A percentile compares a stretch with the other conserved stretches of the same genome.
These are phyloP conservation scores for Trididemnum nubilum DNA, from an alignment of 23 tunicate species.

Conservation along the genomic window DNA sequence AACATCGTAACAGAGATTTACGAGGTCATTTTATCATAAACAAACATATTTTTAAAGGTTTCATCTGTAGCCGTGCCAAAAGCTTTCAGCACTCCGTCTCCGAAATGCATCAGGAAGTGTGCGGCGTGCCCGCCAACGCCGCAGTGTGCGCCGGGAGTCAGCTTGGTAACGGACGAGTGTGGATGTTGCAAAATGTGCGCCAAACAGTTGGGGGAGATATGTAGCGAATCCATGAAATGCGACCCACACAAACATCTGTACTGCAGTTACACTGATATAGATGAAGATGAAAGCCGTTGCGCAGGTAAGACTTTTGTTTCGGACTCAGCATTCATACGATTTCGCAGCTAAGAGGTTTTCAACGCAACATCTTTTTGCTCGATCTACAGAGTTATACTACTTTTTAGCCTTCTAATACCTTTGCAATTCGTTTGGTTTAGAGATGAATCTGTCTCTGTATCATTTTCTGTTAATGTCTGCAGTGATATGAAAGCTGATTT, in stretches of 20 bases:
- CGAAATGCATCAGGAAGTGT: conserved; percentile 64
- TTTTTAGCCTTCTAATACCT: no score
- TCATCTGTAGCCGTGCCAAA: conserved; percentile 36
- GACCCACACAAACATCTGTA: conserved; percentile 81
- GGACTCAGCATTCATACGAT: no score
- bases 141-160: conserved; percentile 69
- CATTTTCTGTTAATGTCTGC: no score
- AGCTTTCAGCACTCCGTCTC: conserved; percentile 47
- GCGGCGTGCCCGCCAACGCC: conserved; percentile 48
- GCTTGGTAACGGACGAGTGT: conserved; percentile 69
- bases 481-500: no score
- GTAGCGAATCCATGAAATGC: conserved; percentile 56
- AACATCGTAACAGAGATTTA: no score
- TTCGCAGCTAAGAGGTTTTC: no score
- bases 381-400: no score
- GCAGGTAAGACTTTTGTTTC: conserved; percentile 54
- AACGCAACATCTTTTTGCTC: no score
- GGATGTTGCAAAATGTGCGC: conserved; percentile 93
- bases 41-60: conserved; percentile 1
- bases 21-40: no score
- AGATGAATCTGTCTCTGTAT: no score
- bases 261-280: conserved; percentile 72
- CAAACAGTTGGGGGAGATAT: conserved; percentile 63
- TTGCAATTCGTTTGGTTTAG: no score
- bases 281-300: conserved; percentile 53